Evolutionary conservation across 2,113 vertebrate species (phyloP).

Genomic region (Sarotherodon lohbergeri): DNA sequence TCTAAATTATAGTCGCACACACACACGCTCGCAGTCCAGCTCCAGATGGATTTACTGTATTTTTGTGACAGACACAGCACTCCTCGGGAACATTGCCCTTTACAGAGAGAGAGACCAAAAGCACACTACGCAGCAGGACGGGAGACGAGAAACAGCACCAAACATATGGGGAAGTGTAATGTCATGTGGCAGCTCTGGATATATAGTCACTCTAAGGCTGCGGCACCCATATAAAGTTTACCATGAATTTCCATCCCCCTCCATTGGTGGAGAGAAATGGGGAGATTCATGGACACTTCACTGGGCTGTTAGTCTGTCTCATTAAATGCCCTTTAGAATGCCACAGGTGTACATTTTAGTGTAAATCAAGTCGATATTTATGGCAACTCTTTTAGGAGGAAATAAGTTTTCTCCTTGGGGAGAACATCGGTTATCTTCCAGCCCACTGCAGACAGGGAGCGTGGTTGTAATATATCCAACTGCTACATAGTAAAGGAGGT

Average conservation of each 20-base stretch:
- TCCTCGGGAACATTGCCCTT: neutral
- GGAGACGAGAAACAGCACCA: neutral
- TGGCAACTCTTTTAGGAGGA: slow-evolving; percentile 40
- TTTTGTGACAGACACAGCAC: neutral
- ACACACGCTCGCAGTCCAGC: neutral
- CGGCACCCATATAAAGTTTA: slow-evolving; percentile 27
- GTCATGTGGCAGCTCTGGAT: slow-evolving; percentile 39
- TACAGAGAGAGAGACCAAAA: slow-evolving; percentile 14
- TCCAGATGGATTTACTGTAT: neutral
- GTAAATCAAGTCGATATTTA: slow-evolving; percentile 61
- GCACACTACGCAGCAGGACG: slow-evolving; percentile 1
- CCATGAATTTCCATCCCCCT: slow-evolving; percentile 31
- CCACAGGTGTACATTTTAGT: slow-evolving; percentile 48
- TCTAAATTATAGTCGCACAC: neutral
- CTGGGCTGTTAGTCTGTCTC: slow-evolving; percentile 42
- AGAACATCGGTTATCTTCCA: slow-evolving; percentile 42
- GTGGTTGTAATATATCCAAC: slow-evolving; percentile 42
- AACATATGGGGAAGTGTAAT: slow-evolving; percentile 45
- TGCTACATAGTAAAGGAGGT: slow-evolving; percentile 11
- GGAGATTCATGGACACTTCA: slow-evolving; percentile 53
- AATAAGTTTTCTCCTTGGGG: slow-evolving; percentile 41
- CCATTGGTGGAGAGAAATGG: slow-evolving; percentile 3
- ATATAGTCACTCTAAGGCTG: slow-evolving; percentile 23
- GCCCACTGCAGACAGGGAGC: neutral
- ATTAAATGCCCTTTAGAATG: slow-evolving; percentile 48